Evolutionary conservation across 2,113 vertebrate genomes (phyloP), one percentile per base, ranked within the genome.

Genomic region (Hippocampus guttulatus): DNA sequence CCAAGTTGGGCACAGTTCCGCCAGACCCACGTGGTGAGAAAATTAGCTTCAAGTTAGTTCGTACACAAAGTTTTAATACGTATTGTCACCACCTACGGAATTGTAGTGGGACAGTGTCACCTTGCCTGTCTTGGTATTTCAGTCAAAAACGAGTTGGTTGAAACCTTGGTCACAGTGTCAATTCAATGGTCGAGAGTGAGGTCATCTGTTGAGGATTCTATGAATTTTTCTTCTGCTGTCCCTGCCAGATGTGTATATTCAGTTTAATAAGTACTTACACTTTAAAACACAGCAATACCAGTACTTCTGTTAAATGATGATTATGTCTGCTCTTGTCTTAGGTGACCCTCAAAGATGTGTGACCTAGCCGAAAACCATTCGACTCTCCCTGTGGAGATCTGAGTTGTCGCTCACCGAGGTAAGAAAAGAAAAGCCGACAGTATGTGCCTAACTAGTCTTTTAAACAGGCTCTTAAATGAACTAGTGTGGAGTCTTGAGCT

Each of bases 391-490:
- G 91, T 91, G 94, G 91, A 94, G 89, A 92, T 95, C 57, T 97
- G 95, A 96, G 81, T 92, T 92, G 84, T 87, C 90, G 92, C 84
- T 88, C 91, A 91, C 90, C 86, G 81, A 94, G 95, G 95, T 96
- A 93, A 91, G 80, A 4, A n/a, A 11, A 6, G 0, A 1, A 61
- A 27, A 8, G 51, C 6, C 8, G 1, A 20, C 21, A 20, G 21
- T 21, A 58, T 58, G 10, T 5, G 10, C 23, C 55, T 27, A 25
- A 25, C 23, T 12, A 25, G 14, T 9, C 3, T 23, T 57, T 20
- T 25, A 57, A 25, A 25, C 54, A 51, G 4, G 7, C 18, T 8
- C 18, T 51, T 3, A 4, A 3, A 12, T 27, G 52, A 23, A 55
- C 18, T 55, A 3, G 21, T 55, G 52, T 55, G 52, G 2, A 55